Base-by-base conservation (phyloP, 1,140 invertebrate species). In the Micrasema minimum region DNA sequence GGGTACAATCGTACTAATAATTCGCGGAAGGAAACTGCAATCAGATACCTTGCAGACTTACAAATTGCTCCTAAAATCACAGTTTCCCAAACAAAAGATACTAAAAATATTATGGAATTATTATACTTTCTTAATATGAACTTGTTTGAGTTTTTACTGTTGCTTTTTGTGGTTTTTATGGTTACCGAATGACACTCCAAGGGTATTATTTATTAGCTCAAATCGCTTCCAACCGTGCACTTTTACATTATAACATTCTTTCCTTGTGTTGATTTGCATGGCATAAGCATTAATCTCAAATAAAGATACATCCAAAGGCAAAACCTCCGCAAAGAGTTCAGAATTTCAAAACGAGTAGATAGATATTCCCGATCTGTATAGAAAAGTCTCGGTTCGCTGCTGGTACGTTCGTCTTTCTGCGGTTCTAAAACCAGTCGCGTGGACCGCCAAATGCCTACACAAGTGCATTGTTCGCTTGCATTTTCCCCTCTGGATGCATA, bases 381-480 rank as follows among this genome's bases (percentile, higher is more conserved):
- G 55, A 59, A 59, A 18, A 59, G 11, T 11, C 35, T 12, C 16
- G n/a, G 16, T 51, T 22, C 18, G 10, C 20, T 22, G 48, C 14
- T 23, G 48, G 35, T 59, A 38, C 37, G 55, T 59, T 59, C 55
- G 14, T 35, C 14, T 43, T 41, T 31, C 26, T 22, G 18, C 48
- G 22, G 20, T 51, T 6, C 48, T 51, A 12, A 20, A 51, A 51
- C 35, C 55, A 59, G 55, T 18, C 35, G 55, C 55, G 55, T 59
- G 55, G 55, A 31, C 65, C 50, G 65, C 65, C 48, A 37, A 69
- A 69, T 48, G 53, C 66, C 50, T 14, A 43, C 35, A 57, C 45
- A 69, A 62, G 46, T 45, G 67, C 59, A 69, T 69, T 69, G 67
- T 69, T 53, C 55, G 57, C 37, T 23, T 53, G 66, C 55, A 61